Evolutionary conservation across 2,797 vertebrate genomes (phyloP).

Genomic region (Cephalopachus bancanus): DNA sequence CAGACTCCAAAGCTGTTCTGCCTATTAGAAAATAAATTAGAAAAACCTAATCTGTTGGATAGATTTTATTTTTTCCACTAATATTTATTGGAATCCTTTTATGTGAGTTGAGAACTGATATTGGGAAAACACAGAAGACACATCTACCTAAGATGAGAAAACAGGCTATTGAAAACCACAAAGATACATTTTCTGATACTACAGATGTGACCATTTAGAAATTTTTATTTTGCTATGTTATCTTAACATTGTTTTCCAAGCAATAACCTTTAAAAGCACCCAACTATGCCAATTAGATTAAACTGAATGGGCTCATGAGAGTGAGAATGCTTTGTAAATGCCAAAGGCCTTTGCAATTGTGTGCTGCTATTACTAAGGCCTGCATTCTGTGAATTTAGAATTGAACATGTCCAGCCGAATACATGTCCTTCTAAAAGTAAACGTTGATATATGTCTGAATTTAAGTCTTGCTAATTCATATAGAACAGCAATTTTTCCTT

Average conservation of each 20-base stretch:
- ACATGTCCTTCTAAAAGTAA: constrained; percentile 21
- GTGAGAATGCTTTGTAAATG: constrained; percentile 41
- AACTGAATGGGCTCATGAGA: not conserved
- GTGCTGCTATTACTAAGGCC: constrained; percentile 6
- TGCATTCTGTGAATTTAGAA: not conserved
- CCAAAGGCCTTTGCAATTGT: not conserved
- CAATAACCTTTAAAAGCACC: not conserved
- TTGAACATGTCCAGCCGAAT: not conserved
- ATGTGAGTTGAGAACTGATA: not conserved
- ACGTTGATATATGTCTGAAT: constrained; percentile 7
- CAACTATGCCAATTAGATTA: not conserved
- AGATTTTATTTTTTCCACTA: constrained; percentile 6
- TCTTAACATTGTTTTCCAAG: not conserved
- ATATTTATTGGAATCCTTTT: not conserved
- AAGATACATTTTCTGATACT: not conserved
- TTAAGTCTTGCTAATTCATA: not conserved
- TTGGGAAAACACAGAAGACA: constrained; percentile 2
- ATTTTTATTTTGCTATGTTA: not conserved
- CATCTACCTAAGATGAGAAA: constrained; percentile 23
- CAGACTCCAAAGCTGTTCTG: not conserved
- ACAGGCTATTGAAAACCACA: not conserved
- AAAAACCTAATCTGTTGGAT: not conserved
- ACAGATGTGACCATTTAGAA: not conserved
- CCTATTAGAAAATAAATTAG: not conserved
- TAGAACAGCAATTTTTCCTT: not conserved